A percentile compares a stretch with the other conserved stretches of the same genome.
These are phyloP conservation scores for Zoanthus sociatus DNA, from an alignment of 92 coral and sea anemone genomes.

Conservation along the genomic window DNA sequence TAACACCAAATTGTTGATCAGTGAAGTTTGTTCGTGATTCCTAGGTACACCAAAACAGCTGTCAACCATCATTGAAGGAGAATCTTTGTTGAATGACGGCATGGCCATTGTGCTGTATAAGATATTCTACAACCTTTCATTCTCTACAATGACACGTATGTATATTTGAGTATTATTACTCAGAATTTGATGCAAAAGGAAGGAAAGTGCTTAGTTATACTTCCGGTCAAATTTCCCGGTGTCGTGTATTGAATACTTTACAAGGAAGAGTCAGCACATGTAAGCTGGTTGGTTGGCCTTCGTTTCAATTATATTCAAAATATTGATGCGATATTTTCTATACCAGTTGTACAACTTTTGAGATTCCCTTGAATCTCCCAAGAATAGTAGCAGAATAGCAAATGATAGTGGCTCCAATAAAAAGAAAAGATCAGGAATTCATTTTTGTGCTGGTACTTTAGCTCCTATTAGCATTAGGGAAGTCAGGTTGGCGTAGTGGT, in stretches of 20 bases:
- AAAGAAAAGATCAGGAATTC: background rate
- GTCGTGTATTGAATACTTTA: no score
- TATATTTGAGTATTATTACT: background rate
- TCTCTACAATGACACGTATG: conserved; percentile 94
- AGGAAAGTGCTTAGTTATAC: no score
- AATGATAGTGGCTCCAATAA: background rate
- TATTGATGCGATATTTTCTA: background rate
- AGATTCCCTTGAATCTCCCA: background rate
- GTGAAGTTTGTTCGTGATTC: background rate
- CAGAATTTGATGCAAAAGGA: background rate
- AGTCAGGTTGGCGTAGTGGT: no score
- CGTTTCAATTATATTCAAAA: no score
- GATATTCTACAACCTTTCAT: conserved; percentile 94
- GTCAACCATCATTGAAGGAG: conserved; percentile 98
- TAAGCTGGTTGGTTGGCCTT: no score
- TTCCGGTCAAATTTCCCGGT: no score
- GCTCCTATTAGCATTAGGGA: background rate
- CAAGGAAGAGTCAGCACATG: no score
- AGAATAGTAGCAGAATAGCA: background rate
- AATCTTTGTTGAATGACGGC: conserved; percentile 95
- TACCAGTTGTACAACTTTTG: background rate
- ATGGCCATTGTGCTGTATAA: conserved; percentile 99
- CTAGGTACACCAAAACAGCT: conserved; percentile 94
- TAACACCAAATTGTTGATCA: no score
- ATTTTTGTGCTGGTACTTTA: background rate